Conservation (phyloP, 1,140 invertebrate species). For the Melanaphis sacchari region DNA sequence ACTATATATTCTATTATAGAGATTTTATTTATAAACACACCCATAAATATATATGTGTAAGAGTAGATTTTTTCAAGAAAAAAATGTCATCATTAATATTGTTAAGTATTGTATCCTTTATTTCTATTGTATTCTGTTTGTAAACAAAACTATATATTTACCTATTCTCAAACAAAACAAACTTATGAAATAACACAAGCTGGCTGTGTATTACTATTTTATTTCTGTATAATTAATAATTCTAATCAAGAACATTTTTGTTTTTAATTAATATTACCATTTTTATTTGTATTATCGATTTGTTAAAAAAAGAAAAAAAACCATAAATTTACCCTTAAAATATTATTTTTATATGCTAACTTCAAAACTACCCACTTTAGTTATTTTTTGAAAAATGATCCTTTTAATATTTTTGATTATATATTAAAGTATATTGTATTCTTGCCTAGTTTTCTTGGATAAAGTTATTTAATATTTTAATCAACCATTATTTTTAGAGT, state of each 20-base stretch:
- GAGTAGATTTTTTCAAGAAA: conserved; percentile 22
- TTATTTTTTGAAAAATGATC: conserved; percentile 45
- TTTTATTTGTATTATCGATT: not conserved
- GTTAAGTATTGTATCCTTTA: conserved; percentile 50
- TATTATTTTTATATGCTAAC: conserved; percentile 46
- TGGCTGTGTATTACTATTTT: conserved; percentile 33
- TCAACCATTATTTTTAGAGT: conserved; percentile 53
- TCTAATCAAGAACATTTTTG: not conserved
- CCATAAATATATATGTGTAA: not conserved
- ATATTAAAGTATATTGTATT: conserved; percentile 25
- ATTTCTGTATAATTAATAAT: not conserved
- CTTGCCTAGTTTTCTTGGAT: conserved; percentile 50
- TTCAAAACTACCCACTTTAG: conserved; percentile 18
- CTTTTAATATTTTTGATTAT: conserved; percentile 29
- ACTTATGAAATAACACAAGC: not conserved
- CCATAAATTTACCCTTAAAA: not conserved
- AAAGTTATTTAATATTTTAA: conserved; percentile 55
- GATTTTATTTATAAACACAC: conserved; percentile 50
- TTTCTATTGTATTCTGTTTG: conserved; percentile 31
- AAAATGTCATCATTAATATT: conserved; percentile 41
- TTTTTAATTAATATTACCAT: not conserved
- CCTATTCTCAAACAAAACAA: conserved; percentile 2
- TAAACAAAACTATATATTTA: conserved; percentile 30
- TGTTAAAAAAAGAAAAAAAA: not conserved
- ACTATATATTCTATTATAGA: conserved; percentile 56